Evolutionary conservation across 2,113 vertebrate species (phyloP), one percentile per base, ranked within the genome.

Genomic region (Parotia lawesii): DNA sequence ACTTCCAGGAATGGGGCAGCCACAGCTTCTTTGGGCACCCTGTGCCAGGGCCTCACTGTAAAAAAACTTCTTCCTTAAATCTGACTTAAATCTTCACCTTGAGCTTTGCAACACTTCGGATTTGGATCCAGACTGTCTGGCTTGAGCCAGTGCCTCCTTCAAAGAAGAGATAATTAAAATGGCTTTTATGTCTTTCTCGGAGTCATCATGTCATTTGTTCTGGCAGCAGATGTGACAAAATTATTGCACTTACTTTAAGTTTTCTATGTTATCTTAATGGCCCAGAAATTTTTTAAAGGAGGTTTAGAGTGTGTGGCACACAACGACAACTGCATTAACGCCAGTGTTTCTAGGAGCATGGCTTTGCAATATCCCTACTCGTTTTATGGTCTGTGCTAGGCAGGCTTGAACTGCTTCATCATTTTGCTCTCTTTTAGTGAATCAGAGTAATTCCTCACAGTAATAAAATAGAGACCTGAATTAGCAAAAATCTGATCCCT

Each of bases 401-500:
- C 69, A 91, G 87, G 57, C 57, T 65, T 86, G 83, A 94, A 90
- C 47, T 74, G 64, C 51, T 95, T 83, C 77, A 87, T 67, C 37
- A 51, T 88, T 93, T 73, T 74, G 47, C 71, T 93, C 75, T 94
- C 61, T 75, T 53, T 57, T 35, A 84, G 78, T 77, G 87, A 95
- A 80, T 85, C 92, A 54, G 77, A 81, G 47, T 90, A 85, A 89
- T 94, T 88, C 77, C 73, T 85, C 40, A 42, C 67, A 70, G 92
- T 87, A 91, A 91, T 93, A 94, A 94, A 90, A 18, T 29, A 67
- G 76, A 91, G 78, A 90, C 31, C 75, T 86, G 87, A 95, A 95
- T 87, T 93, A 95, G 91, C 85, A 88, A 93, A 91, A 90, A 81
- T 95, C 85, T 90, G 87, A 94, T 90, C 93, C 89, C 70, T 85